Conservation (phyloP, 2,888 invertebrate species). For the Galerucella pusilla region DNA sequence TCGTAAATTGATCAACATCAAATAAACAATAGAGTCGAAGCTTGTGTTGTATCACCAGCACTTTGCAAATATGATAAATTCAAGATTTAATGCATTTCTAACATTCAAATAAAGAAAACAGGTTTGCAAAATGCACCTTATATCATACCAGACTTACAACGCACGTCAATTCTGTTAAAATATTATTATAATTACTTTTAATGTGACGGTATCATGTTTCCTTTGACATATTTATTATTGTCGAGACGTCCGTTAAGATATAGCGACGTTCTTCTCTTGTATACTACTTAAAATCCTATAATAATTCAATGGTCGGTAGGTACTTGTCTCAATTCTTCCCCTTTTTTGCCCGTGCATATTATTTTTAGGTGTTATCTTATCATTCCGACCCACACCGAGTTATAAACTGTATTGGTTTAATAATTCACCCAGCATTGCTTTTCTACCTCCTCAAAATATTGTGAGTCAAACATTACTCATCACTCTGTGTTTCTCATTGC, state of each 20-base stretch:
- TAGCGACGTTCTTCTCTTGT: slow-evolving; percentile 50
- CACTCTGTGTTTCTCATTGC: too few species aligned
- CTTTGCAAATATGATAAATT: slow-evolving; percentile 42
- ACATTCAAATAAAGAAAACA: slow-evolving; percentile 44
- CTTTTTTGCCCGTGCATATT: slow-evolving; percentile 36
- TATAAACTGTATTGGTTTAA: slow-evolving; percentile 21
- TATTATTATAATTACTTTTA: slow-evolving; percentile 64
- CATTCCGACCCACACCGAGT: slow-evolving; percentile 26
- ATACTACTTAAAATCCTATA: slow-evolving; percentile 48
- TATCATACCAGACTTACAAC: slow-evolving; percentile 57
- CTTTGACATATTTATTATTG: slow-evolving; percentile 61
- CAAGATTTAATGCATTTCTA: slow-evolving; percentile 40
- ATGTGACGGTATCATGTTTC: slow-evolving; percentile 62
- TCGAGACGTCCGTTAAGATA: slow-evolving; percentile 49
- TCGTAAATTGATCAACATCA: not conserved
- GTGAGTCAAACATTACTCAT: too few species aligned
- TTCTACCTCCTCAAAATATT: too few species aligned
- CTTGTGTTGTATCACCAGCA: slow-evolving; percentile 14
- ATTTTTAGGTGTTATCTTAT: slow-evolving; percentile 33
- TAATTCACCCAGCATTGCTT: not conserved
- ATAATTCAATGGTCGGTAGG: slow-evolving; percentile 43
- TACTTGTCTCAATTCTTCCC: slow-evolving; percentile 42
- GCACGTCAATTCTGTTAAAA: slow-evolving; percentile 58
- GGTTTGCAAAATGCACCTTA: slow-evolving; percentile 48
- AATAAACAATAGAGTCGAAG: not conserved